A percentile compares a stretch with the other conserved stretches of the same genome.
Evolutionary conservation across 2,113 vertebrate genomes (phyloP).

Genomic region (Chaetodon auriga): DNA sequence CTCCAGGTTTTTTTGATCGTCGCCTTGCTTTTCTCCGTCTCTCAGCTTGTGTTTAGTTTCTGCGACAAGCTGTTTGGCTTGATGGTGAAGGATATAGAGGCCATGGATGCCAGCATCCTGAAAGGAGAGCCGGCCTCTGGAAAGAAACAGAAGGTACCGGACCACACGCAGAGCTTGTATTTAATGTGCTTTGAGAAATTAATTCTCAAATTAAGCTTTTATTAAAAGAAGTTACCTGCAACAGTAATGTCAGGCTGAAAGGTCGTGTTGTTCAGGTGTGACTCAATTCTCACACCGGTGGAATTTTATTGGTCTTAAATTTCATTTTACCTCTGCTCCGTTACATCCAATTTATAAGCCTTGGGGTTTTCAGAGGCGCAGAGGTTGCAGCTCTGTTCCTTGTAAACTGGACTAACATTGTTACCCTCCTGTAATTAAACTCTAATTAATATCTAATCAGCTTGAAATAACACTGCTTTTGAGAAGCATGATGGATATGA

Average conservation of each 20-base stretch:
- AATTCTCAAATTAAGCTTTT: background rate
- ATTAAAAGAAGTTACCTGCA: background rate
- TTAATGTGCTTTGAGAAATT: background rate
- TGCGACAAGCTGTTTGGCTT: constrained; percentile 97
- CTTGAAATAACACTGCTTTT: background rate
- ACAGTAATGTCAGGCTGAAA: background rate
- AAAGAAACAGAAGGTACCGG: constrained; percentile 94
- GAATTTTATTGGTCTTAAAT: background rate
- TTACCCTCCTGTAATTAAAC: constrained; percentile 10
- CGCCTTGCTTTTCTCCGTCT: constrained; percentile 6
- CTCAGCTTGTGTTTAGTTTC: constrained; percentile 95
- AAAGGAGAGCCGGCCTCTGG: constrained; percentile 89
- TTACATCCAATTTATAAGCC: background rate
- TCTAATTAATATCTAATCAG: background rate
- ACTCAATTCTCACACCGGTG: too few species aligned
- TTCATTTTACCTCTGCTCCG: background rate
- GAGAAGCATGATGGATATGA: background rate
- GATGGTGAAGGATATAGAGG: constrained; percentile 95
- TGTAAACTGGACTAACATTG: background rate
- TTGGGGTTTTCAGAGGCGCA: background rate
- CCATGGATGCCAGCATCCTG: constrained; percentile 97
- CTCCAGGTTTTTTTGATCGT: background rate
- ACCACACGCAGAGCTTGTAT: background rate
- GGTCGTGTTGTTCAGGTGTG: background rate
- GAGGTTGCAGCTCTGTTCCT: background rate